Evolutionary conservation across 2,797 vertebrate genomes (phyloP), one percentile per base, ranked within the genome.

Genomic region (Aphelocoma californica): DNA sequence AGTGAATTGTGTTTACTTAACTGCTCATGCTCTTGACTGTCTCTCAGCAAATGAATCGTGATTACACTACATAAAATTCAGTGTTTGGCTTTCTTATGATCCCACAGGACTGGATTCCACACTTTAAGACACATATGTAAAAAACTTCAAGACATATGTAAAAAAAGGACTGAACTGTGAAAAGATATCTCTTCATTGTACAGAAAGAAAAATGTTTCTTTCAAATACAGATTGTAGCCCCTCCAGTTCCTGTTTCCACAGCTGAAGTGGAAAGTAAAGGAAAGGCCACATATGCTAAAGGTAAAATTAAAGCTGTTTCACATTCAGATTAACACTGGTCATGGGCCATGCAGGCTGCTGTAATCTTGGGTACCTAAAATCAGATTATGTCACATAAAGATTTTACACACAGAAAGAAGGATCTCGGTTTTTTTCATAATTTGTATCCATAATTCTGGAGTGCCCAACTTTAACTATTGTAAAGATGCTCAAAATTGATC

Each of bases 1-100:
- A 95, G 77, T 53, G 89, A 83, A 86, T 88, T 86, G 45, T 95
- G 77, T 97, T 94, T 93, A 73, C 64, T 86, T 84, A 88, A 81
- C 80, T 82, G 80, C 72, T 91, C 29, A 3, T 28, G 70, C 51
- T 88, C 73, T 88, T 36, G 16, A 71, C 66, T 73, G 80, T 64
- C 80, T 86, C 89, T 84, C 74, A 73, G 82, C 77, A 95, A 90
- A 94, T 26, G 51, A 83, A 72, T 79, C 8, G 0, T 81, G 88
- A 96, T 92, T 67, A 70, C 28, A 70, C 32, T 77, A 50, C 45
- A 28, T 20, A 80, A 92, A 88, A 79, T 28, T 40, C 65, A 88
- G 32, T 12, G 13, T 60, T 87, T 60, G 40, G 28, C 51, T 86
- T 86, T 82, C 57, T 71, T 60, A 34, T 5, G 29, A 71, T 74